Evolutionary conservation across 2,797 vertebrate genomes (phyloP), one percentile per base, ranked within the genome.

Genomic region (Rhinogobio ventralis): DNA sequence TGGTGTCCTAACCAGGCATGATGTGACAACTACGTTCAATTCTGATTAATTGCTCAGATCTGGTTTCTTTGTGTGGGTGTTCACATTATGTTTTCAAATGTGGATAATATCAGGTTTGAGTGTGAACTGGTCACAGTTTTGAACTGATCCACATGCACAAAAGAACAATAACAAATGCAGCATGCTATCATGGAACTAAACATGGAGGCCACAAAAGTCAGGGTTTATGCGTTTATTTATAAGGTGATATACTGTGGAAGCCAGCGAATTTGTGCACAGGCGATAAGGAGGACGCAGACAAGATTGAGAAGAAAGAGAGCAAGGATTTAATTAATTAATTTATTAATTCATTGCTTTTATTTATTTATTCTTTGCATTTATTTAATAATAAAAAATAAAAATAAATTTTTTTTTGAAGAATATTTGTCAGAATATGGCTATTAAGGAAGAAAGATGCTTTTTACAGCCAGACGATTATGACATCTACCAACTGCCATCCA

Each of bases 1-100:
- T 81, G 84, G 53, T 81, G 30, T 64, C 49, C 75, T 77, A 60
- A 42, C 11, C 51, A 39, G 51, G 51, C 36, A 9, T 42, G 33
- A 60, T 77, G 8, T 57, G 30, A 55, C 30, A 55, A 28, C 25
- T 62, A 62, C 5, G 2, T 62, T 64, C 28, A 30, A 17, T 30
- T 64, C 2, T 30, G 60, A 30, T 64, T 64, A 7, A 3, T 7
- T 64, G 28, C 6, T 64, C 25, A 17, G 60, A 64, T 30, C 11
- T 0, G 25, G 28, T 28, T 28, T 25, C 25, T 62, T 62, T 25
- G n/a, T 62, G 55, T 57, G n/a, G 2, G 23, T 57, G 23, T 57
- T 57, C 55, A 57, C 55, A 55, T 23, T 23, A 10, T 10, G 2
- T 23, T 55, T 23, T 9, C 9, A 57, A n/a, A 57, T 57, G 20